Conservation (phyloP, 2,888 invertebrate species). For the Cylloceria caligata region DNA sequence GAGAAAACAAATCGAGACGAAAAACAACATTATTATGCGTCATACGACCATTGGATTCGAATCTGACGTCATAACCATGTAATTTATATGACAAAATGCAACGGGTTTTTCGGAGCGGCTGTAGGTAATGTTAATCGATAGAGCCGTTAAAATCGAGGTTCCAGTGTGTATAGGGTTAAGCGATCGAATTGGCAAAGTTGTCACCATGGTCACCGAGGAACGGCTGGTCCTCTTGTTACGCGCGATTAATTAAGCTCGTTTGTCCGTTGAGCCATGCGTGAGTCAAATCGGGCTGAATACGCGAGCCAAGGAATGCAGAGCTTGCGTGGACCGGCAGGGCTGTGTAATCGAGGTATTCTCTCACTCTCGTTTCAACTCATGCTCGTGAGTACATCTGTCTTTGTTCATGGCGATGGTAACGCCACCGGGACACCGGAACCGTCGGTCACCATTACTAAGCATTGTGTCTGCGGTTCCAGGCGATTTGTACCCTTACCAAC, state of each 20-base stretch:
- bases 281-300: constrained; percentile 78
- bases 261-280: constrained; percentile 78
- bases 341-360: constrained; percentile 56
- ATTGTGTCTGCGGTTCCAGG: constrained; percentile 82
- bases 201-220: not conserved
- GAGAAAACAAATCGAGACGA: not conserved
- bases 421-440: constrained; percentile 69
- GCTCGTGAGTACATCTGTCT: constrained; percentile 48
- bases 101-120: not conserved
- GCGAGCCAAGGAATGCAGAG: constrained; percentile 75
- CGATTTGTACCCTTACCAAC: constrained; percentile 81
- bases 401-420: constrained; percentile 52
- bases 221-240: constrained; percentile 25
- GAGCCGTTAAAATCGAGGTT: not conserved
- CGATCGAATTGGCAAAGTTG: constrained; percentile 24
- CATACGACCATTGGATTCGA: not conserved
- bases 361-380: constrained; percentile 30
- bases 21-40: not conserved
- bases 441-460: constrained; percentile 82
- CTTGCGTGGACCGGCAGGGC: constrained; percentile 70
- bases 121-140: not conserved
- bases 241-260: constrained; percentile 82
- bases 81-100: not conserved
- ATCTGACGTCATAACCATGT: not conserved
- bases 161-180: not conserved